Evolutionary conservation across 2,797 vertebrate genomes (phyloP).

Genomic region (Pangasius krempfi): DNA sequence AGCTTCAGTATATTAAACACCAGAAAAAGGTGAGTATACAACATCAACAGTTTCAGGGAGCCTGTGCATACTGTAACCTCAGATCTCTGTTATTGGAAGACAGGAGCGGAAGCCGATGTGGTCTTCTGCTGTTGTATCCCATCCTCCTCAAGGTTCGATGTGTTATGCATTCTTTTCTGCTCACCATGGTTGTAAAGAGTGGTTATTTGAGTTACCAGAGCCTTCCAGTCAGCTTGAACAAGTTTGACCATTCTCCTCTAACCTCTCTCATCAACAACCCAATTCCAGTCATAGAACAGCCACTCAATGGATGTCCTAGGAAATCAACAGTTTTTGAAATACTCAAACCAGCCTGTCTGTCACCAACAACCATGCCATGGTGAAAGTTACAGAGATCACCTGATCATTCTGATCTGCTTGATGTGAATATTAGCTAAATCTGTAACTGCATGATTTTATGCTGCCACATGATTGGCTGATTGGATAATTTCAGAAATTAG

Average conservation of each 20-base stretch:
- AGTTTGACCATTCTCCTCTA: neutral
- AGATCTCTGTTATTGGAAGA: neutral
- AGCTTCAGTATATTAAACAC: neutral
- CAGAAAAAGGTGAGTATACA: neutral
- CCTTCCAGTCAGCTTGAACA: neutral
- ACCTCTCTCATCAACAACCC: neutral
- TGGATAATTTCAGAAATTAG: neutral
- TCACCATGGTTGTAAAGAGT: neutral
- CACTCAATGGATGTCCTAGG: neutral
- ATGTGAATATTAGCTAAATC: neutral
- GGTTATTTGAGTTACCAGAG: neutral
- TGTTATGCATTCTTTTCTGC: neutral
- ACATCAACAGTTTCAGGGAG: neutral
- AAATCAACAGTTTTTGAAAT: neutral
- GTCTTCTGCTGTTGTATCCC: neutral
- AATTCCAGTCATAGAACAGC: neutral
- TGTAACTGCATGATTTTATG: neutral
- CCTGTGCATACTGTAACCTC: neutral
- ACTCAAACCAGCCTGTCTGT: neutral
- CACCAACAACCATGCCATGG: neutral
- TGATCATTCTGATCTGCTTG: neutral
- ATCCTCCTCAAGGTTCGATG: neutral
- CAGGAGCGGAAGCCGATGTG: neutral
- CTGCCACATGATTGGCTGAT: neutral
- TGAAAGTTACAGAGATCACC: neutral